Percentiles rank a stretch among this genome's conserved stretches.
Conservation (phyloP, 2,888 invertebrate species). For the Cataglyphis rosenhaueri region DNA sequence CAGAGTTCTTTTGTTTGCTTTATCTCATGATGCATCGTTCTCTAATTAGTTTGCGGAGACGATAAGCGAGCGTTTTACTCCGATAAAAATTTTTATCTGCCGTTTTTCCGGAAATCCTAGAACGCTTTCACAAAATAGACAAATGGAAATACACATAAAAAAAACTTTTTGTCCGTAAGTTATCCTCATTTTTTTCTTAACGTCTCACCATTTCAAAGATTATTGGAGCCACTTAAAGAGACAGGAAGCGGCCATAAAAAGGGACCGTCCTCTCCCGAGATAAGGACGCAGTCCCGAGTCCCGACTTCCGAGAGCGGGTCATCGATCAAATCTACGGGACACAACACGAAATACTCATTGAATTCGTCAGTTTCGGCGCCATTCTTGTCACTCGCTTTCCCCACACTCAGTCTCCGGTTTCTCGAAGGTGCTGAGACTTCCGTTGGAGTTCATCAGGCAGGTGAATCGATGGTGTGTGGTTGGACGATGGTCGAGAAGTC, state of each 20-base stretch:
- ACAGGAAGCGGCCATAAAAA: conserved; percentile 44
- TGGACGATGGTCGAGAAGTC: conserved; percentile 37
- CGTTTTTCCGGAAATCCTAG: neutral
- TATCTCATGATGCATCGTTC: conserved; percentile 18
- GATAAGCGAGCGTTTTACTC: neutral
- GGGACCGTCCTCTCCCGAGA: conserved; percentile 50
- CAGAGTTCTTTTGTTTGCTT: neutral
- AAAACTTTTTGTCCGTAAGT: neutral
- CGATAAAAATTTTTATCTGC: neutral
- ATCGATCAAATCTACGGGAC: conserved; percentile 75
- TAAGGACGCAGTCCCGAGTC: conserved; percentile 57
- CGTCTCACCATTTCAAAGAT: neutral
- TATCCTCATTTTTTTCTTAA: neutral
- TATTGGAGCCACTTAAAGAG: conserved; percentile 27
- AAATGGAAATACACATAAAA: conserved; percentile 18
- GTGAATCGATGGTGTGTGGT: conserved; percentile 69
- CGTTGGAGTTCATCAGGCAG: conserved; percentile 58
- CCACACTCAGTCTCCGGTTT: conserved; percentile 38
- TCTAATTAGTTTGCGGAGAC: conserved; percentile 26
- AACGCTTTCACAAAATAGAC: conserved; percentile 2
- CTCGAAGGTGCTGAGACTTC: conserved; percentile 58
- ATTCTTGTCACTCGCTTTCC: conserved; percentile 66
- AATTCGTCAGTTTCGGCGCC: conserved; percentile 70
- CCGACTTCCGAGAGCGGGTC: conserved; percentile 40
- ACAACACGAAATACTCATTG: conserved; percentile 61